phyloP scores from a whole-genome alignment of 2,797 vertebrate genomes.

The Takifugu rubripes region DNA sequence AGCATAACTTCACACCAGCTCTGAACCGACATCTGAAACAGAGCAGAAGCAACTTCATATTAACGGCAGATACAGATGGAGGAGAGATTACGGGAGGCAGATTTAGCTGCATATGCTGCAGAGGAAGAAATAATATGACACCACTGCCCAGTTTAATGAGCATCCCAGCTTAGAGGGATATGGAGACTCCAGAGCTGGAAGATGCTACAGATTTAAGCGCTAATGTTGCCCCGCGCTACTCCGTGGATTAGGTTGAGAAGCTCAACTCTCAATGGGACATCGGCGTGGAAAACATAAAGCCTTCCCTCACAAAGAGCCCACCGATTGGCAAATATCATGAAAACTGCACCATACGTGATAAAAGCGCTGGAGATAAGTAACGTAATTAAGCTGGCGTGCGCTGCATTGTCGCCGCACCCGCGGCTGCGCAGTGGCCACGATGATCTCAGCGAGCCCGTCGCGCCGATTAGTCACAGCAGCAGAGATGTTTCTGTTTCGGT shows the following conservation, averaged over 20 bases:
- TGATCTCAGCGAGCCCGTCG: conserved; percentile 47
- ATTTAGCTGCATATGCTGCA: conserved; percentile 53
- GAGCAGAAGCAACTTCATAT: conserved; percentile 33
- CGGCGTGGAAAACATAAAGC: conserved; percentile 16
- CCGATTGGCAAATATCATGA: conserved; percentile 46
- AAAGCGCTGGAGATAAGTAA: conserved; percentile 55
- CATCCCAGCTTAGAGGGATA: conserved; percentile 51
- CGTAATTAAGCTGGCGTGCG: conserved; percentile 49
- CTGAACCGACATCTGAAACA: not conserved
- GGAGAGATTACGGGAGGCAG: conserved; percentile 46
- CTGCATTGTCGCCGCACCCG: conserved; percentile 34
- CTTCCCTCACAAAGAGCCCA: conserved; percentile 32
- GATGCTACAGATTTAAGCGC: conserved; percentile 51
- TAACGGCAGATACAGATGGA: conserved; percentile 49
- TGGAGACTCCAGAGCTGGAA: conserved; percentile 48
- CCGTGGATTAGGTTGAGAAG: conserved; percentile 45
- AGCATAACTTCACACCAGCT: conserved; percentile 26
- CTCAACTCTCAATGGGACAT: conserved; percentile 38
- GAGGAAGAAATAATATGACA: conserved; percentile 36
- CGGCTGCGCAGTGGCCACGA: conserved; percentile 37
- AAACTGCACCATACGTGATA: conserved; percentile 50
- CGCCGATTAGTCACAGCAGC: conserved; percentile 53
- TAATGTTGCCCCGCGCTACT: conserved; percentile 51
- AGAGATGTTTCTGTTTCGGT: conserved; percentile 43
- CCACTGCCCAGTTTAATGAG: conserved; percentile 50